Conservation (phyloP, 2,797 vertebrate genomes). For the Betta splendens region DNA sequence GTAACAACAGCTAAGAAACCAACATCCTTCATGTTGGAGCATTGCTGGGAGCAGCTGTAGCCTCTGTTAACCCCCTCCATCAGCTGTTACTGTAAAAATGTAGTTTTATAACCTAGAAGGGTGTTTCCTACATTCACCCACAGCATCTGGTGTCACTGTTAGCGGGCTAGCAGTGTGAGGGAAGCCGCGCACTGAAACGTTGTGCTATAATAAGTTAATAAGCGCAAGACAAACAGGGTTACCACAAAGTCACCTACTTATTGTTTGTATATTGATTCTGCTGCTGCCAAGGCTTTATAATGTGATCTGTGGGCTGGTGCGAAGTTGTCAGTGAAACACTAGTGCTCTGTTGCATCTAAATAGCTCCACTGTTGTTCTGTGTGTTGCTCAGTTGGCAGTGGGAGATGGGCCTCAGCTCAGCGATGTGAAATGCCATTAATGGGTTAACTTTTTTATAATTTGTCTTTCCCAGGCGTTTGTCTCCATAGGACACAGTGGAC, state of each 20-base stretch:
- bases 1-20: conserved; percentile 34
- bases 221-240: conserved; percentile 54
- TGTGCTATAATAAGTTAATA: conserved; percentile 30
- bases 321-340: conserved; percentile 53
- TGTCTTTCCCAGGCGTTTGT: conserved; percentile 43
- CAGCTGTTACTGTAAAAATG: conserved; percentile 18
- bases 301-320: conserved; percentile 46
- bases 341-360: conserved; percentile 61
- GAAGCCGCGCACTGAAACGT: conserved; percentile 30
- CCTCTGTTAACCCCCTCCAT: conserved; percentile 28
- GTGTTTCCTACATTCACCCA: conserved; percentile 10
- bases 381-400: conserved; percentile 21
- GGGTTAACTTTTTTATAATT: conserved; percentile 64
- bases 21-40: conserved; percentile 26
- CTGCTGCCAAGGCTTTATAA: conserved; percentile 44
- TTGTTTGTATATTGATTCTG: conserved; percentile 19
- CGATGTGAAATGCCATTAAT: conserved; percentile 47
- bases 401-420: conserved; percentile 46
- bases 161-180: conserved; percentile 39
- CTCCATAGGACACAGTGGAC: conserved; percentile 53
- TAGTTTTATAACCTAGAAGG: conserved; percentile 29
- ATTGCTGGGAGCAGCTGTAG: conserved; percentile 43
- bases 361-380: conserved; percentile 51
- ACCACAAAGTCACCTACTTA: conserved; percentile 43
- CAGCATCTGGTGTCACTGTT: conserved; percentile 47